Evolutionary conservation across 2,113 vertebrate species (phyloP), one percentile per base, ranked within the genome.

Genomic region (Anas platyrhynchos): DNA sequence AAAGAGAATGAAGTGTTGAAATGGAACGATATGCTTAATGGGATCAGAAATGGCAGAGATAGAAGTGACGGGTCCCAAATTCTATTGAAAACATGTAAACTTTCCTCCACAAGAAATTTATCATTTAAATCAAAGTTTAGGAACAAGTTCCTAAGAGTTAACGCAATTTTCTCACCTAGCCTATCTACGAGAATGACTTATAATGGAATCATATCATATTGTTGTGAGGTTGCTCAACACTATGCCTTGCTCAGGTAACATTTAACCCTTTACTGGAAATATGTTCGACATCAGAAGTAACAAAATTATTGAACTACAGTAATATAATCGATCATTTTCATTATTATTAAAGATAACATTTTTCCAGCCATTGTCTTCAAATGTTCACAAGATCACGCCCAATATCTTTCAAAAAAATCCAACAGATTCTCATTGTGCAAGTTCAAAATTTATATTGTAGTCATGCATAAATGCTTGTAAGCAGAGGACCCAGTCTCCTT

Each of bases 41-140:
- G 29, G 34, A 92, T 88, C 56, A 72, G 25, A 82, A 88, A 92
- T 50, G 34, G 34, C 3, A 86, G 65, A 93, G 90, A 72, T 29
- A 91, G 48, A 36, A 78, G 91, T 95, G 94, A 96, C 90, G 88
- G 95, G 95, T 97, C 94, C 96, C 95, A 94, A 95, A 83, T 43
- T 76, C 32, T 89, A 54, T 15, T 22, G 61, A 58, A 86, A 86
- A 93, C n/a, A 41, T 66, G 34, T 50, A 23, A 76, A 48, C 18
- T 84, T 61, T 54, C n/a, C 38, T 81, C 38, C 52, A 86, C 4
- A 20, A 67, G 14, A 62, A 93, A 75, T 11, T 21, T n/a, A 13
- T 3, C 44, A 36, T 22, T 81, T 62, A 26, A 71, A 61, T n/a
- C 72, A 32, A 92, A 61, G 25, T 67, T 83, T 63, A 83, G 16